Conservation (phyloP, 2,888 invertebrate genomes). For the Parnassius glacialis region DNA sequence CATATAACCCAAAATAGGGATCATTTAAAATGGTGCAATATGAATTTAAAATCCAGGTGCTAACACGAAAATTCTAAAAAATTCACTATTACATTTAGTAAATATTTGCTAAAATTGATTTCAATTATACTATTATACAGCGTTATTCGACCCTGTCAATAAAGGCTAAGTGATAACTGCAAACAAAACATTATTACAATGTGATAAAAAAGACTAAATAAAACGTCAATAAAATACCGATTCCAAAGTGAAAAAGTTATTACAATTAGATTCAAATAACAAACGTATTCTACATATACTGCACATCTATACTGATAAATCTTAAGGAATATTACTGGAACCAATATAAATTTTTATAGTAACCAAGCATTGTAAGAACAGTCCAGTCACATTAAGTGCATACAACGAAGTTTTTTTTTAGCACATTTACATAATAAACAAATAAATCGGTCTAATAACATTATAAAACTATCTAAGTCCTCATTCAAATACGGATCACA, state of each 20-base stretch:
- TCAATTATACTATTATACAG: slow-evolving; percentile 68
- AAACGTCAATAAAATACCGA: background rate
- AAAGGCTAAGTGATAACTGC: slow-evolving; percentile 57
- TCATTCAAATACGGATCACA: slow-evolving; percentile 28
- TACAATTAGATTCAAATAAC: slow-evolving; percentile 20
- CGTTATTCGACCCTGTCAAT: slow-evolving; percentile 75
- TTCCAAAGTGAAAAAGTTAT: slow-evolving; percentile 34
- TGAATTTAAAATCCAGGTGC: slow-evolving; percentile 64
- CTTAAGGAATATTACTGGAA: slow-evolving; percentile 6
- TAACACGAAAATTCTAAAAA: slow-evolving; percentile 63
- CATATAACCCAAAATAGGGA: slow-evolving; percentile 51
- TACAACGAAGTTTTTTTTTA: slow-evolving; percentile 17
- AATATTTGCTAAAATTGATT: slow-evolving; percentile 68
- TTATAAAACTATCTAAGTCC: slow-evolving; percentile 25
- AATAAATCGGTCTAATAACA: slow-evolving; percentile 16
- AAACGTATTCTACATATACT: slow-evolving; percentile 7
- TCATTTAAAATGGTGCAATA: slow-evolving; percentile 60
- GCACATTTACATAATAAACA: slow-evolving; percentile 3
- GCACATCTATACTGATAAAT: slow-evolving; percentile 4
- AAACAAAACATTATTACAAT: slow-evolving; percentile 29
- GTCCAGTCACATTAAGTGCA: slow-evolving; percentile 16
- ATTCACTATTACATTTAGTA: slow-evolving; percentile 65
- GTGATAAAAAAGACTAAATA: slow-evolving; percentile 36
- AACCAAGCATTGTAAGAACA: slow-evolving; percentile 12
- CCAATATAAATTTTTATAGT: slow-evolving; percentile 9